phyloP scores from a whole-genome alignment of 2,113 vertebrate species.

The Anguilla japonica region DNA sequence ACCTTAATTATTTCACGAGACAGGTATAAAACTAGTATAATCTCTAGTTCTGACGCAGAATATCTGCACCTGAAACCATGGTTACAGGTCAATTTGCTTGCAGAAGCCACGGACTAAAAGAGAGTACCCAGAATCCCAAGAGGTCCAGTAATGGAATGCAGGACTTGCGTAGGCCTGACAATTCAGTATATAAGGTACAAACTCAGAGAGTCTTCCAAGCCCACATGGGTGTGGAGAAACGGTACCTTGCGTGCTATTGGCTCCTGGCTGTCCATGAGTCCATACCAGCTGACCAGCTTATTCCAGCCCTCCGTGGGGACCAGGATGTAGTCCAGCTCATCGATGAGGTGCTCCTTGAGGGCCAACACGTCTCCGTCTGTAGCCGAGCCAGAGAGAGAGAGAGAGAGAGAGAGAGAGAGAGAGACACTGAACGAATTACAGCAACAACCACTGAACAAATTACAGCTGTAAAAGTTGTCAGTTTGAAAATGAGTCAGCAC shows the following conservation, averaged over 20 bases:
- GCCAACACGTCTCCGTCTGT: slow-evolving; percentile 89
- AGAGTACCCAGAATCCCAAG: background rate
- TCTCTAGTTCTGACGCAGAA: background rate
- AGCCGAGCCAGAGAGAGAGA: slow-evolving; percentile 17
- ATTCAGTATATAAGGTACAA: background rate
- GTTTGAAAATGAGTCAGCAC: background rate
- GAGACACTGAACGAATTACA: background rate
- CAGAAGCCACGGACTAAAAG: background rate
- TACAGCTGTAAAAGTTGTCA: background rate
- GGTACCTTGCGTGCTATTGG: slow-evolving; percentile 95
- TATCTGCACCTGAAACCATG: background rate
- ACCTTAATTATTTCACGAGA: too few relatives aligned
- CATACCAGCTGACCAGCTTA: slow-evolving; percentile 98
- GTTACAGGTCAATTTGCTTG: background rate
- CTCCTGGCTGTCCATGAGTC: slow-evolving; percentile 85
- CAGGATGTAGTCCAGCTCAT: slow-evolving; percentile 97
- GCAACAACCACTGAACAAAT: background rate
- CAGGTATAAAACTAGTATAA: background rate
- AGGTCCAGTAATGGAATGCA: background rate
- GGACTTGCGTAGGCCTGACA: too few relatives aligned
- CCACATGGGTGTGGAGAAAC: background rate
- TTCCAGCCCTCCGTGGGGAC: slow-evolving; percentile 98
- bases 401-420: background rate
- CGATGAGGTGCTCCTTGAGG: slow-evolving; percentile 97
- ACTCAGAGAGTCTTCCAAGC: background rate